phyloP scores from a whole-genome alignment of 2,113 vertebrate genomes.

The Phalacrocorax aristotelis region DNA sequence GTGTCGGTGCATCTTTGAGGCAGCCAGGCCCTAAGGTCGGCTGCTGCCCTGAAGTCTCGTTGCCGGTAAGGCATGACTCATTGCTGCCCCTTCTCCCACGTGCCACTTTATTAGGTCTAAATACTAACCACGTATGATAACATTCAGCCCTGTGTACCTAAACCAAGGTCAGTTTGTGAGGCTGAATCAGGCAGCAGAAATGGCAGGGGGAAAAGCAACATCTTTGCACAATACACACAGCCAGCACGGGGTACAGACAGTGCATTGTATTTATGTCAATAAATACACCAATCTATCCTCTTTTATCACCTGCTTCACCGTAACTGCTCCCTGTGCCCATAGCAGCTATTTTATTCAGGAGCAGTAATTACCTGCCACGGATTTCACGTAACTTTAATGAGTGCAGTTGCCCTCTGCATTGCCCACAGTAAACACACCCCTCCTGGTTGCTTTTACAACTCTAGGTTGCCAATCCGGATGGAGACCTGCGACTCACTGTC shows the following conservation, averaged over 20 bases:
- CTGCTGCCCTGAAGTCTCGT: background rate
- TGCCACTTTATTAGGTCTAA: no score
- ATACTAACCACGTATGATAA: background rate
- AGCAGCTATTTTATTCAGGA: background rate
- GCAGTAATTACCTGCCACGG: background rate
- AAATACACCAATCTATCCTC: background rate
- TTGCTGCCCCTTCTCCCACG: fast-evolving
- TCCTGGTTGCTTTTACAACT: background rate
- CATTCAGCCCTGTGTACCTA: background rate
- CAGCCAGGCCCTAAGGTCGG: background rate
- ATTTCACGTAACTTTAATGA: background rate
- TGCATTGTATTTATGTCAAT: background rate
- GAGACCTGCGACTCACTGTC: slow-evolving; percentile 88
- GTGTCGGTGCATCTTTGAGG: background rate
- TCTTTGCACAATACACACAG: background rate
- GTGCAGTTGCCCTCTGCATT: background rate
- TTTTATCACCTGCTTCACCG: background rate
- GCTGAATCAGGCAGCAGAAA: background rate
- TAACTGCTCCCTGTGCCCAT: background rate
- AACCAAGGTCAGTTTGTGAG: background rate
- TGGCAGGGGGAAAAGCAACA: fast-evolving
- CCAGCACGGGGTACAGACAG: background rate
- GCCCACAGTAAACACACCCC: fast-evolving
- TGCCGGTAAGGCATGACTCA: background rate
- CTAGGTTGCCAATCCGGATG: slow-evolving; percentile 92